These are phyloP conservation scores for Dysidea cf. avara DNA, from an alignment of 37 sponge, comb jelly and placozoan genomes.

Conservation along the genomic window DNA sequence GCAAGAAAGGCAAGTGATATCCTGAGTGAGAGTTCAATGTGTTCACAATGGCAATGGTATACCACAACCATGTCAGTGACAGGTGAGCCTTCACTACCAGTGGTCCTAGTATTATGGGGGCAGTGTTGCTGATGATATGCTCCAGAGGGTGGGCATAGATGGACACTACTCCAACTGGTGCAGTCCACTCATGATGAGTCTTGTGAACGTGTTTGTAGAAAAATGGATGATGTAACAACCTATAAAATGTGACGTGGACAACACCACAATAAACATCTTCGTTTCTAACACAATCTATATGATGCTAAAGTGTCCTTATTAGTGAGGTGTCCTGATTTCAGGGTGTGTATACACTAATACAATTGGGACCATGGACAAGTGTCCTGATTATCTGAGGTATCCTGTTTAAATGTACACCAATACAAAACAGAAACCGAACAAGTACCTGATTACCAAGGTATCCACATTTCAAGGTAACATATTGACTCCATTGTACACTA, in stretches of 20 bases:
- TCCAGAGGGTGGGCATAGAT: constrained; percentile 90
- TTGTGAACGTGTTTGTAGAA: constrained; percentile 94
- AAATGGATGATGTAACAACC: constrained; percentile 71
- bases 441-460: no score
- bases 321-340: no score
- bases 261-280: not conserved
- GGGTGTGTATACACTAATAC: no score
- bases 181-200: constrained; percentile 92
- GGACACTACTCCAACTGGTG: constrained; percentile 69
- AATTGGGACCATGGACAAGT: no score
- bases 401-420: not conserved
- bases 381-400: not conserved
- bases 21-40: constrained; percentile 81
- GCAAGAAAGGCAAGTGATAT: constrained; percentile 91
- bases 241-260: constrained; percentile 1
- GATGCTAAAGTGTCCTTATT: not conserved
- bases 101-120: constrained; percentile 62
- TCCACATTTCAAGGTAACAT: no score
- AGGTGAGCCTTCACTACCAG: constrained; percentile 72
- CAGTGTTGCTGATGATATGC: constrained; percentile 60
- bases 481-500: no score
- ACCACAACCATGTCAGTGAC: constrained; percentile 80
- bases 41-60: constrained; percentile 44
- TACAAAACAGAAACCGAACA: not conserved
- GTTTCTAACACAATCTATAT: not conserved